Conservation (phyloP, 2,797 vertebrate species). For the Poeciliopsis paucimaculata region DNA sequence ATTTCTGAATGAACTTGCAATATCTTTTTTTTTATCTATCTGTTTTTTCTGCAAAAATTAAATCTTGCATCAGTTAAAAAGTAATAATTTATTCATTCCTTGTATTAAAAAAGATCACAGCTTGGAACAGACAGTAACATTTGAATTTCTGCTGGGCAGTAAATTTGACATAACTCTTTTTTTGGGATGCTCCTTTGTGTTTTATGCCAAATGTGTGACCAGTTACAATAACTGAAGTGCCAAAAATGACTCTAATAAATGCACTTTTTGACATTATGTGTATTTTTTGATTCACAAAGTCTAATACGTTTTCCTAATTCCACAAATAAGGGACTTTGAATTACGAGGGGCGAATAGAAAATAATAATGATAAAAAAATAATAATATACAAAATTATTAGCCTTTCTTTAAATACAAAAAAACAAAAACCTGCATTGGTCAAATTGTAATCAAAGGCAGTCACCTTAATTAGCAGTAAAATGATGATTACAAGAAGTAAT, state of each 20-base stretch:
- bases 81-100: conserved; percentile 67
- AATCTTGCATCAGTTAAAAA: conserved; percentile 45
- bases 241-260: conserved; percentile 88
- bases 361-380: too few species aligned
- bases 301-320: neutral
- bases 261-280: conserved; percentile 92
- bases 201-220: conserved; percentile 88
- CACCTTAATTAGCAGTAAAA: conserved; percentile 4
- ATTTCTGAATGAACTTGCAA: conserved; percentile 19
- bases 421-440: neutral
- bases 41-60: conserved; percentile 21
- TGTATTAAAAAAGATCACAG: conserved; percentile 57
- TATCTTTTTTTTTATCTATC: conserved; percentile 11
- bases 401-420: neutral
- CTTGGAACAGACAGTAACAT: conserved; percentile 70
- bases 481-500: conserved; percentile 23
- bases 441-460: neutral
- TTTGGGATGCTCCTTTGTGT: conserved; percentile 78
- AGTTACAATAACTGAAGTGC: conserved; percentile 95
- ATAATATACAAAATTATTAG: neutral
- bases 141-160: conserved; percentile 98
- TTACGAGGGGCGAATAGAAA: too few species aligned
- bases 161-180: conserved; percentile 88
- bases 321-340: neutral
- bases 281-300: conserved; percentile 40